Percentiles rank a stretch among this genome's conserved stretches.
phyloP scores from a whole-genome alignment of 2,888 invertebrate species.

The Eulithis prunata region DNA sequence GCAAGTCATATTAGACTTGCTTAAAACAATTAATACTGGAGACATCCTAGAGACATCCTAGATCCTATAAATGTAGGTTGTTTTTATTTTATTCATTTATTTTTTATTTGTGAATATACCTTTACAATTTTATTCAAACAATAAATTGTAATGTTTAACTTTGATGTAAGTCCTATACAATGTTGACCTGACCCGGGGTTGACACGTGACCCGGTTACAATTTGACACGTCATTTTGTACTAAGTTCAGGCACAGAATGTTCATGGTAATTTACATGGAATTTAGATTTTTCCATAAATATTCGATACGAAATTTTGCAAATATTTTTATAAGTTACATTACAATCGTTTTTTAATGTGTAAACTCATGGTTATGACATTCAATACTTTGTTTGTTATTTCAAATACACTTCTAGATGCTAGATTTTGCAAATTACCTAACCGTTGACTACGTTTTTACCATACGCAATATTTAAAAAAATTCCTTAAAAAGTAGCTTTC shows the following conservation, averaged over 20 bases:
- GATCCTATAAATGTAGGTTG: too few species aligned
- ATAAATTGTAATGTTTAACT: constrained; percentile 14
- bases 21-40: too few species aligned
- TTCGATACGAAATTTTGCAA: neutral
- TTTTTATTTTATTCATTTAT: neutral
- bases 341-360: too few species aligned
- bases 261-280: constrained; percentile 42
- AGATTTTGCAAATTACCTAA: too few species aligned
- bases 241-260: constrained; percentile 45
- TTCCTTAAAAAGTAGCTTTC: neutral
- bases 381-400: too few species aligned
- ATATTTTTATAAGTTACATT: too few species aligned
- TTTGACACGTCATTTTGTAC: constrained; percentile 53
- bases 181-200: constrained; percentile 54
- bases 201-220: constrained; percentile 56
- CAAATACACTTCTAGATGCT: too few species aligned
- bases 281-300: constrained; percentile 15
- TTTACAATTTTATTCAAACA: neutral
- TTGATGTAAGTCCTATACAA: constrained; percentile 46
- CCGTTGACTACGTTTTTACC: too few species aligned
- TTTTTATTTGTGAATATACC: neutral
- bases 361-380: too few species aligned
- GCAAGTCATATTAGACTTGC: too few species aligned
- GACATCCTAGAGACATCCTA: too few species aligned
- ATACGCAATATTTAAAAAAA: too few species aligned